Percentiles rank a stretch among this genome's conserved stretches.
Conservation (phyloP, 2,888 invertebrate species). For the Parasteatoda lunata region DNA sequence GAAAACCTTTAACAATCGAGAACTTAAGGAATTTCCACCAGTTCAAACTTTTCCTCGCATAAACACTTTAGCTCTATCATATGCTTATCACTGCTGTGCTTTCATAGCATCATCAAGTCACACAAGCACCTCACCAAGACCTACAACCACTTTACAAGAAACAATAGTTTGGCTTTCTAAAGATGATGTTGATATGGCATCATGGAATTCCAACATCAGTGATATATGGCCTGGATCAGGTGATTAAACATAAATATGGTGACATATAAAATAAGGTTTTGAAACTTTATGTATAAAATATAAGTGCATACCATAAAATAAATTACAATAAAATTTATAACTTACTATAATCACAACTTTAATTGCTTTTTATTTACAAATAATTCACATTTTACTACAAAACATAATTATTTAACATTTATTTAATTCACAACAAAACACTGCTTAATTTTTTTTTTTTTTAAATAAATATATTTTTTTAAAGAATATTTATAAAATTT, state of each 20-base stretch:
- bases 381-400: no score
- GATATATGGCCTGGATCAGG: slow-evolving; percentile 82
- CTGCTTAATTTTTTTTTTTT: no score
- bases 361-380: no score
- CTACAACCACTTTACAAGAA: slow-evolving; percentile 61
- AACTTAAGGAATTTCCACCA: slow-evolving; percentile 88
- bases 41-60: slow-evolving; percentile 90
- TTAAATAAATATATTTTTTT: no score
- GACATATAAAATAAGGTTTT: no score
- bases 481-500: no score
- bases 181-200: slow-evolving; percentile 65
- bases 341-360: no score
- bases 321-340: no score
- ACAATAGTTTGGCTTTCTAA: slow-evolving; percentile 70
- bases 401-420: no score
- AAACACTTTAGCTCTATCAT: slow-evolving; percentile 88
- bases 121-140: neutral
- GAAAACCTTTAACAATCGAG: slow-evolving; percentile 93
- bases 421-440: no score
- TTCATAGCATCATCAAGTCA: slow-evolving; percentile 76
- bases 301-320: no score
- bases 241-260: slow-evolving; percentile 6
- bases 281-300: no score
- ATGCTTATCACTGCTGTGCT: slow-evolving; percentile 97
- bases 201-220: slow-evolving; percentile 77